Evolutionary conservation across 2,888 invertebrate genomes (phyloP).

Genomic region (Catocala fraxini): DNA sequence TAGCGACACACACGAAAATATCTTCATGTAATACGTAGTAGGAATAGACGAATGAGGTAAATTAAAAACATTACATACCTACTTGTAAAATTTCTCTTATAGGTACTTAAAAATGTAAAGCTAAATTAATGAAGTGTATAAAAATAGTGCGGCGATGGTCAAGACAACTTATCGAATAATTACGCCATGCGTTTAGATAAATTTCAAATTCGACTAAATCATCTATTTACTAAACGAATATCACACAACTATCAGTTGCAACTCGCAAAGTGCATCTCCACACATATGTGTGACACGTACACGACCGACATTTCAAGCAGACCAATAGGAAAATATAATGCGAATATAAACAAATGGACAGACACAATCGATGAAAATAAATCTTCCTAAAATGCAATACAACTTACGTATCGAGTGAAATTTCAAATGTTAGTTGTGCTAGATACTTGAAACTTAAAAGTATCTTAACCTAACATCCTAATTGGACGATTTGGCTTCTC

Average conservation of each 20-base stretch:
- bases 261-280: conserved; percentile 47
- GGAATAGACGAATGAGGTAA: conserved; percentile 80
- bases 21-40: conserved; percentile 67
- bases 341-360: conserved; percentile 50
- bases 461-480: conserved; percentile 52
- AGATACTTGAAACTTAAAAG: conserved; percentile 31
- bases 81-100: conserved; percentile 60
- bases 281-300: conserved; percentile 34
- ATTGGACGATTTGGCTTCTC: conserved; percentile 64
- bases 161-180: conserved; percentile 61
- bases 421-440: conserved; percentile 46
- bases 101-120: conserved; percentile 64
- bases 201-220: conserved; percentile 73
- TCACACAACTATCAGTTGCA: conserved; percentile 68
- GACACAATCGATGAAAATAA: conserved; percentile 31
- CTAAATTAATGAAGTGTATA: conserved; percentile 69
- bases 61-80: conserved; percentile 63
- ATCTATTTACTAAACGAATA: conserved; percentile 73
- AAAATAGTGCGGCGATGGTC: conserved; percentile 71
- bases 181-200: conserved; percentile 73
- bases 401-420: conserved; percentile 38
- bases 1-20: conserved; percentile 67
- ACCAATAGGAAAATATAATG: conserved; percentile 67
- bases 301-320: conserved; percentile 55
- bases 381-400: conserved; percentile 50